Evolutionary conservation across 2,888 invertebrate genomes (phyloP), one percentile per base, ranked within the genome.

Genomic region (Dendrolimus houi): DNA sequence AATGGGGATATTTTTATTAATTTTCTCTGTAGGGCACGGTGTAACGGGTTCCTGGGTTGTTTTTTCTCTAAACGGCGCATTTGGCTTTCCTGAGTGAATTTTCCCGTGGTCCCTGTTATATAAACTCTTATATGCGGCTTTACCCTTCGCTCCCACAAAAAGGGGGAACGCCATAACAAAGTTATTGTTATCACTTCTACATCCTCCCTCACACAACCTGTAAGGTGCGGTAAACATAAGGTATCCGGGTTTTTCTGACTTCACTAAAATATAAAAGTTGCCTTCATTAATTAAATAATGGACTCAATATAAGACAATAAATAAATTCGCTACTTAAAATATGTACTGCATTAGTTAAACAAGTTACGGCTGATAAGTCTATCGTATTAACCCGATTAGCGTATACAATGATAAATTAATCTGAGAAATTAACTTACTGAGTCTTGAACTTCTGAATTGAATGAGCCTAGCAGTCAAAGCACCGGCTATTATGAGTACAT

Each of bases 211-310:
- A 62, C 82, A 83, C 10, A 87, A 63, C 69, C 69, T 83, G 64
- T 77, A 85, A 10, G 87, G 87, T 29, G 87, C 87, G 55, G 87
- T 87, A 61, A 88, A 88, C 59, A 78, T 59, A 60, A 87, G 69
- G 52, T 72, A 64, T 55, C 65, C 73, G 1, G 83, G 80, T 52
- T 56, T 70, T 41, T 64, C 54, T 55, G 63, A 52, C 57, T 68
- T 60, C 59, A 72, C 85, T 87, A 84, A 73, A 85, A 83, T 69
- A 59, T 66, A 67, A 63, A 60, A 57, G 58, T 57, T 41, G 59
- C 55, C 53, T 7, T 42, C 56, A 54, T 14, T 17, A 55, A 10
- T 14, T 55, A 29, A 47, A 29, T 3, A 29, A 29, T 29, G 29
- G 29, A 2, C 6, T 29, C 29, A 29, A 3, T 29, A 29, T 6